phyloP scores from a whole-genome alignment of 2,888 invertebrate genomes.

The Acronicta alni region DNA sequence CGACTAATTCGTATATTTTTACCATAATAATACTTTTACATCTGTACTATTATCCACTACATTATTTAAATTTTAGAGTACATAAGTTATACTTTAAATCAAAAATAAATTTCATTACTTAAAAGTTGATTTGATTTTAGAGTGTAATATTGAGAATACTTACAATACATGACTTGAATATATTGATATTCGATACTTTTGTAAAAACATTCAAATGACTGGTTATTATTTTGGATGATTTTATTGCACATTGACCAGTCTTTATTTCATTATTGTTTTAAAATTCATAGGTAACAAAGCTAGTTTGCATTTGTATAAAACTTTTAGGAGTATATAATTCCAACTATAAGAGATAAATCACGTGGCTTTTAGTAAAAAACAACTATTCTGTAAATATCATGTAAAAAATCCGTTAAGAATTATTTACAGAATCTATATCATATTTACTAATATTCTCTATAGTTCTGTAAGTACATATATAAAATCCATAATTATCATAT shows the following conservation, averaged over 20 bases:
- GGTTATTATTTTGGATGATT: constrained; percentile 6
- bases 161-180: neutral
- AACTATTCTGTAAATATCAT: neutral
- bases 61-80: constrained; percentile 38
- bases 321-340: constrained; percentile 9
- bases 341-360: constrained; percentile 26
- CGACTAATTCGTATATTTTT: constrained; percentile 39
- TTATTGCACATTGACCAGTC: constrained; percentile 52
- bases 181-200: constrained; percentile 28
- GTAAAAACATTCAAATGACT: constrained; percentile 13
- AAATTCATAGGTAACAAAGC: constrained; percentile 18
- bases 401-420: too few species aligned
- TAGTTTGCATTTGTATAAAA: constrained; percentile 8
- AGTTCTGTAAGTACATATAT: too few species aligned
- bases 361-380: constrained; percentile 29
- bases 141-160: constrained; percentile 3
- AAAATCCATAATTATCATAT: too few species aligned
- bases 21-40: constrained; percentile 39
- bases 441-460: neutral
- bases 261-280: constrained; percentile 26
- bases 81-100: constrained; percentile 20
- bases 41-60: constrained; percentile 24
- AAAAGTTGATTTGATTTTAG: constrained; percentile 9
- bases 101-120: constrained; percentile 20
- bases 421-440: too few species aligned